Evolutionary conservation across 2,888 invertebrate species (phyloP).

Genomic region (Clostera curtula): DNA sequence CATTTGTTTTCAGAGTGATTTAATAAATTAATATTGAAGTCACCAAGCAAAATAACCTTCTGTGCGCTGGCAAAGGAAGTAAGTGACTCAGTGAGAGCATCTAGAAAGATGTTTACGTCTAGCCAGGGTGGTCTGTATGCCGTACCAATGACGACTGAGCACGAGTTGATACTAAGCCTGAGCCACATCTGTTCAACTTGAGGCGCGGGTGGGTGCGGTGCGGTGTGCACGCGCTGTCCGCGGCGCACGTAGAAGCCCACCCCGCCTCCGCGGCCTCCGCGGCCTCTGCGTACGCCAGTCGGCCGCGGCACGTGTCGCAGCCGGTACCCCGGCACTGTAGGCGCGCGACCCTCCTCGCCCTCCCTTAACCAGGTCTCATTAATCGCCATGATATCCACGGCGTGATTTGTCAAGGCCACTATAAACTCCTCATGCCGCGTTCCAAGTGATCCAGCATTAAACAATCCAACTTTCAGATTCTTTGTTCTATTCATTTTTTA

Average conservation of each 20-base stretch:
- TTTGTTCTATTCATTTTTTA: too few species aligned
- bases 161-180: not conserved
- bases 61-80: not conserved
- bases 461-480: too few species aligned
- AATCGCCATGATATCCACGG: too few species aligned
- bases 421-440: too few species aligned
- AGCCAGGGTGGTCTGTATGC: conserved; percentile 3
- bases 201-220: not conserved
- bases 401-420: too few species aligned
- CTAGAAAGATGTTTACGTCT: not conserved
- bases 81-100: not conserved
- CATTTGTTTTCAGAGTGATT: not conserved
- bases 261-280: not conserved
- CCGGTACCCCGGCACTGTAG: too few species aligned
- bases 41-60: conserved; percentile 1
- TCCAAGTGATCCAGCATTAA: too few species aligned
- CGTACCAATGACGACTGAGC: not conserved
- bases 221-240: not conserved
- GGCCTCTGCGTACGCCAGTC: too few species aligned
- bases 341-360: too few species aligned
- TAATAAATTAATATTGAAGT: conserved; percentile 1
- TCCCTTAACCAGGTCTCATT: too few species aligned
- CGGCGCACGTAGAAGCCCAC: not conserved
- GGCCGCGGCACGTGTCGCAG: too few species aligned
- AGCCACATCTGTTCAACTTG: not conserved